phyloP scores from a whole-genome alignment of 1,140 invertebrate species.

The Pseudobourletiella spinata region DNA sequence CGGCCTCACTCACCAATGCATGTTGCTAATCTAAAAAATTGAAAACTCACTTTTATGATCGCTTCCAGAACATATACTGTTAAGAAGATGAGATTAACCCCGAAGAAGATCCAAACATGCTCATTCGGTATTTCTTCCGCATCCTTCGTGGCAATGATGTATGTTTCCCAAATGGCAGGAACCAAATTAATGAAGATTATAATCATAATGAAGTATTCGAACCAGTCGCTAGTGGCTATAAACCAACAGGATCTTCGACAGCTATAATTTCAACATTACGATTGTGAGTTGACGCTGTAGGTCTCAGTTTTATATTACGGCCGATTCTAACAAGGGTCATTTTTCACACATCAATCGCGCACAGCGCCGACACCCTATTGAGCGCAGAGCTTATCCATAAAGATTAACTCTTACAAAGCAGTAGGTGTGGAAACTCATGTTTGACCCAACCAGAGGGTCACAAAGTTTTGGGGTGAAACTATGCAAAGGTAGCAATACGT shows the following conservation, averaged over 20 bases:
- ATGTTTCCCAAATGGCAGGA: slow-evolving; percentile 17
- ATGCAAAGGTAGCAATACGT: too few relatives aligned
- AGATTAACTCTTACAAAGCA: too few relatives aligned
- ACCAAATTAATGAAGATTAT: slow-evolving; percentile 25
- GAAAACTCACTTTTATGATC: slow-evolving; percentile 16
- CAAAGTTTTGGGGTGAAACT: too few relatives aligned
- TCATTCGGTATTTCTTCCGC: background rate
- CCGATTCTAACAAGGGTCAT: too few relatives aligned
- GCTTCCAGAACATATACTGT: slow-evolving; percentile 22
- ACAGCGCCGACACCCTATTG: too few relatives aligned
- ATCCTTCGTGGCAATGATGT: background rate
- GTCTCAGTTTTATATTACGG: too few relatives aligned
- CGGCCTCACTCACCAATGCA: too few relatives aligned
- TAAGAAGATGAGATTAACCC: slow-evolving; percentile 16
- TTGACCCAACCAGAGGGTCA: too few relatives aligned
- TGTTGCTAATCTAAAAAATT: background rate
- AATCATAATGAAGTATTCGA: slow-evolving; percentile 24
- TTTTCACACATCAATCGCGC: too few relatives aligned
- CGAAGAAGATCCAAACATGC: slow-evolving; percentile 8
- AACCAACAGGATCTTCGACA: slow-evolving; percentile 9
- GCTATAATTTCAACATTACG: background rate
- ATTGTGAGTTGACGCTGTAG: too few relatives aligned
- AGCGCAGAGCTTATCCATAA: too few relatives aligned
- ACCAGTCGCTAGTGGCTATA: slow-evolving; percentile 14
- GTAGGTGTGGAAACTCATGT: too few relatives aligned